Conservation (phyloP, 2,888 invertebrate genomes). For the Gari tellinella region DNA sequence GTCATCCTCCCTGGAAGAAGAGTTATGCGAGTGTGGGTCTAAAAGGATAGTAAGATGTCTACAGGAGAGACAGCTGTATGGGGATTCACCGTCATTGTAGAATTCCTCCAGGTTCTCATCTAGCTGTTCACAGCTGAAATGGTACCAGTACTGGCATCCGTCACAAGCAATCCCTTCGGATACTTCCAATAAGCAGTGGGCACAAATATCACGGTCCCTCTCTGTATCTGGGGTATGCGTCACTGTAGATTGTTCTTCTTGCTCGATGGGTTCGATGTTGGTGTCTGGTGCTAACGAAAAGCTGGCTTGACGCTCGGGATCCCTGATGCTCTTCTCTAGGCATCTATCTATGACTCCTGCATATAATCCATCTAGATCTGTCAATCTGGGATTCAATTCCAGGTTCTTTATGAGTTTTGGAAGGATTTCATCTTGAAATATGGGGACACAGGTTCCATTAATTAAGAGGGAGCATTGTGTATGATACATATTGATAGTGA, state of each 20-base stretch:
- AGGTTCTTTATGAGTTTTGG: background rate
- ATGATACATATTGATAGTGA: background rate
- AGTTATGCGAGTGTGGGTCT: no score
- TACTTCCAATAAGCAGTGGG: background rate
- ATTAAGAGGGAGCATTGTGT: constrained; percentile 7
- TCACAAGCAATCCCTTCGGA: background rate
- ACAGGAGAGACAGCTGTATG: constrained; percentile 4
- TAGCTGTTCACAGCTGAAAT: background rate
- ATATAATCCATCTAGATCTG: background rate
- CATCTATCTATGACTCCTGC: constrained; percentile 2
- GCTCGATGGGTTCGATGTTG: no score
- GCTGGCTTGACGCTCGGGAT: background rate
- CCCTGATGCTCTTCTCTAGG: background rate
- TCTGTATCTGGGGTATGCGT: no score
- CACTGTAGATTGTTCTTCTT: no score
- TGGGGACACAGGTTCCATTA: background rate
- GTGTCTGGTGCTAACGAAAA: no score
- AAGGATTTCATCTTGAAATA: background rate
- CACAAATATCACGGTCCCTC: background rate
- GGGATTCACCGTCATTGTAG: background rate
- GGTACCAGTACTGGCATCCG: background rate
- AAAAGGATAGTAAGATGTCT: constrained; percentile 1
- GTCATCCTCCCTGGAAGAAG: no score
- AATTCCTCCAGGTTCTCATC: background rate
- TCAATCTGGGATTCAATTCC: background rate